A percentile compares a stretch with the other conserved stretches of the same genome.
These are phyloP conservation scores for Nymphalis polychloros DNA, from an alignment of 2,888 invertebrate species.

Conservation along the genomic window DNA sequence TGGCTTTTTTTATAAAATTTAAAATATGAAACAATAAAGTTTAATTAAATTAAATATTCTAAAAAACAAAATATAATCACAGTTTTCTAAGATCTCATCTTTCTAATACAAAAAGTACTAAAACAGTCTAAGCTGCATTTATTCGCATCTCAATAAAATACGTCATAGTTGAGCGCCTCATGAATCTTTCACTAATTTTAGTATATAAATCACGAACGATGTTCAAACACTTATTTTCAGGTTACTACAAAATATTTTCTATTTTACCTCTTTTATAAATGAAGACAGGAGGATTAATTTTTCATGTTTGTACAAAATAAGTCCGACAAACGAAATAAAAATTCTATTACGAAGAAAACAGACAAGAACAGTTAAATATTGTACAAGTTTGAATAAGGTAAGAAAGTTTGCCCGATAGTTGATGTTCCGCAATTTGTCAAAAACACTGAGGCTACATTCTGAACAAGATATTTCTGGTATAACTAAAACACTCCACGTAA, in stretches of 20 bases:
- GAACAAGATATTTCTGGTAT: conserved; percentile 29
- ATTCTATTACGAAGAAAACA: conserved; percentile 52
- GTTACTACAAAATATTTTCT: conserved; percentile 7
- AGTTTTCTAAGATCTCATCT: too few relatives aligned
- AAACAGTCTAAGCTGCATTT: too few relatives aligned
- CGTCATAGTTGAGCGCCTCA: neutral
- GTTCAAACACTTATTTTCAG: neutral
- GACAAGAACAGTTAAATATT: conserved; percentile 62
- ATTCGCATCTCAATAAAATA: neutral
- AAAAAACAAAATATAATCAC: too few relatives aligned
- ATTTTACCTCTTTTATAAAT: conserved; percentile 9
- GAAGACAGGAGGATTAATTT: conserved; percentile 6
- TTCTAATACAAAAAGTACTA: too few relatives aligned
- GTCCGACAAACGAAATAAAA: conserved; percentile 49
- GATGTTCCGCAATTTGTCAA: conserved; percentile 52
- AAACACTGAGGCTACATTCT: conserved; percentile 37
- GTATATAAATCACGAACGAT: neutral
- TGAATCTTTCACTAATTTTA: conserved; percentile 1
- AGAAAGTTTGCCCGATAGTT: conserved; percentile 46
- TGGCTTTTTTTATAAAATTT: too few relatives aligned
- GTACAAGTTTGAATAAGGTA: conserved; percentile 58
- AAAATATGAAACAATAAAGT: too few relatives aligned
- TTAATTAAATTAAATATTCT: too few relatives aligned
- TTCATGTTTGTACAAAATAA: conserved; percentile 24
- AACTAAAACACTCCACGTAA: conserved; percentile 30